These are phyloP conservation scores for Acronicta aceris DNA, from an alignment of 2,888 invertebrate genomes.

Conservation along the genomic window DNA sequence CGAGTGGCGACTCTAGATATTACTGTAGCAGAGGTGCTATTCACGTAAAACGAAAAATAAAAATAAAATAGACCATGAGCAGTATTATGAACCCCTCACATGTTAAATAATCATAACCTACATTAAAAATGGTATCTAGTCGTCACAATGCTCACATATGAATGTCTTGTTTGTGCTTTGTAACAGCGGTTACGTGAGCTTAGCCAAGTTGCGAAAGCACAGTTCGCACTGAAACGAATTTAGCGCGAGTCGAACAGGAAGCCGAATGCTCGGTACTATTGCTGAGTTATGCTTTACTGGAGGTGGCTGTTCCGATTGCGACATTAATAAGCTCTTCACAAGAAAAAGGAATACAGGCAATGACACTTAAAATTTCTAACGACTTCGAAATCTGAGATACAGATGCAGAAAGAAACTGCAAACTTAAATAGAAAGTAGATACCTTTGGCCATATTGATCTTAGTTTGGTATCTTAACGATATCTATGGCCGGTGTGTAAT, in stretches of 20 bases:
- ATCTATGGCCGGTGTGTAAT: too few species aligned
- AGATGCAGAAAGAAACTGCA: too few species aligned
- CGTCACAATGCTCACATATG: slow-evolving; percentile 53
- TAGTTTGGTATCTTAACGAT: too few species aligned
- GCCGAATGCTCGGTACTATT: slow-evolving; percentile 59
- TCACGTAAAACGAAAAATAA: too few species aligned
- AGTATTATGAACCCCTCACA: background rate
- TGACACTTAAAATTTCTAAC: too few species aligned
- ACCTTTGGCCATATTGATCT: too few species aligned
- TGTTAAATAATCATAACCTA: slow-evolving; percentile 21
- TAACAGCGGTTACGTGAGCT: slow-evolving; percentile 81
- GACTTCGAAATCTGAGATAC: too few species aligned
- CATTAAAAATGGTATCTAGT: slow-evolving; percentile 35
- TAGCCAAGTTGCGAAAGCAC: slow-evolving; percentile 80
- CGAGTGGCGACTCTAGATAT: too few species aligned
- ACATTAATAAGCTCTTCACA: background rate
- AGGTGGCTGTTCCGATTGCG: slow-evolving; percentile 45
- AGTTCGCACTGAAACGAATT: slow-evolving; percentile 79
- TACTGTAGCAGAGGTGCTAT: too few species aligned
- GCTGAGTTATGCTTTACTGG: slow-evolving; percentile 58
- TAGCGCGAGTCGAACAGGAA: slow-evolving; percentile 79
- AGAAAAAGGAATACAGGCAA: background rate
- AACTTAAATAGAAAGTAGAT: too few species aligned
- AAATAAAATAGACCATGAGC: too few species aligned
- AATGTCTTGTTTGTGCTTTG: slow-evolving; percentile 68